Percentiles rank a stretch among this genome's conserved stretches.
Conservation (phyloP, 1,140 invertebrate species). For the Lucilia sericata region DNA sequence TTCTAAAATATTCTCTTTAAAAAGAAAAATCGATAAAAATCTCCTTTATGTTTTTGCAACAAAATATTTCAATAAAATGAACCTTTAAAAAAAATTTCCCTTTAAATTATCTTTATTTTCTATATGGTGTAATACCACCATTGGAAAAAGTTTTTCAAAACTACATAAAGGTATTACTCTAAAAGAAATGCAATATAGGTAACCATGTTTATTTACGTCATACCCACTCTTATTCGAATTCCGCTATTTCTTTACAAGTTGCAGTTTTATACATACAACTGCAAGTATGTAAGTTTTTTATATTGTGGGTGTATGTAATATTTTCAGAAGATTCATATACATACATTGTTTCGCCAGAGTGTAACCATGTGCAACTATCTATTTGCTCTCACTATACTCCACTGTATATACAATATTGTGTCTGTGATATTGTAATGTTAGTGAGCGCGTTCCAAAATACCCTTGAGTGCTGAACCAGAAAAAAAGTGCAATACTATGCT, state of each 20-base stretch:
- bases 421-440: neutral
- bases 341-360: too few relatives aligned
- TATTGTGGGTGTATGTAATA: too few relatives aligned
- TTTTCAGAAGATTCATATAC: too few relatives aligned
- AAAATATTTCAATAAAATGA: too few relatives aligned
- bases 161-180: neutral
- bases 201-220: neutral
- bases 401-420: neutral
- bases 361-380: too few relatives aligned
- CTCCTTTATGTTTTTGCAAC: too few relatives aligned
- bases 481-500: slow-evolving; percentile 20
- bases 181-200: neutral
- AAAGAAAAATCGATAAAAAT: too few relatives aligned
- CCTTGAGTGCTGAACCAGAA: slow-evolving; percentile 33
- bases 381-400: too few relatives aligned
- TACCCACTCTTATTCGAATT: neutral
- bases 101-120: neutral
- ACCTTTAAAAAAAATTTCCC: neutral
- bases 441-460: neutral
- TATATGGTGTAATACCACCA: neutral
- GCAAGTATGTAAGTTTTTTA: neutral
- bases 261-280: too few relatives aligned
- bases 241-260: neutral
- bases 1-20: too few relatives aligned
- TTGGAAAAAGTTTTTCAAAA: too few relatives aligned